Base-by-base conservation (phyloP, 2,797 vertebrate genomes). In the Euthynnus affinis region DNA sequence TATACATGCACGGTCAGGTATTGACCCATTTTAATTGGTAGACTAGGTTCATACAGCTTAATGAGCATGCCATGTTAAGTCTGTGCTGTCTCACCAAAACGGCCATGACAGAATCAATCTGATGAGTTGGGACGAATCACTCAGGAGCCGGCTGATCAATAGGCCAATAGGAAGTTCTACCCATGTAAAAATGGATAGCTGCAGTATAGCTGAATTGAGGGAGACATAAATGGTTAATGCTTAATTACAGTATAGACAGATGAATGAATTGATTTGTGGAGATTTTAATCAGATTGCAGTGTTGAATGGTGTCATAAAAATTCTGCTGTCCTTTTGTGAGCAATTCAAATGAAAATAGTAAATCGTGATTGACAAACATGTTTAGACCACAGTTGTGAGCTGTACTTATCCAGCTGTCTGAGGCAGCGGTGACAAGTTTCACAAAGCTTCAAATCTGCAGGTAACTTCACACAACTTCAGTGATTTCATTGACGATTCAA, bases 21-120 rank as follows among this genome's bases (percentile, higher is more conserved):
- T 37, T 13, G 37, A 51, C 32, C 34, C 18, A 14, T 29, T 83
- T 66, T 44, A 55, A 84, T 68, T 49, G 58, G 61, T 71, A 6
- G 52, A 80, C 65, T 71, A 44, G 80, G 63, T 76, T 77, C 70
- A 73, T 73, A 29, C 75, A 9, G 76, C 69, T 83, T 89, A 87
- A 89, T 90, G 89, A 90, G 83, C 76, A 63, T 46, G 74, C 70
- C 48, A 34, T 64, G 77, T 86, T 86, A 82, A 89, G 69, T 89
- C 72, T 80, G 44, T 79, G 90, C 91, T 90, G 91, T 87, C 87
- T 92, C 88, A 78, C 90, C 87, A 85, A 90, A 91, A 88, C 81
- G 67, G 49, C 79, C 70, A 27, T 73, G 91, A 91, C 89, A 86
- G 81, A 91, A 94, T 94, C 89, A 89, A 91, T 93, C 70, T 66